Base-by-base conservation (phyloP, 1,140 invertebrate genomes). In the Tyrophagus putrescentiae region DNA sequence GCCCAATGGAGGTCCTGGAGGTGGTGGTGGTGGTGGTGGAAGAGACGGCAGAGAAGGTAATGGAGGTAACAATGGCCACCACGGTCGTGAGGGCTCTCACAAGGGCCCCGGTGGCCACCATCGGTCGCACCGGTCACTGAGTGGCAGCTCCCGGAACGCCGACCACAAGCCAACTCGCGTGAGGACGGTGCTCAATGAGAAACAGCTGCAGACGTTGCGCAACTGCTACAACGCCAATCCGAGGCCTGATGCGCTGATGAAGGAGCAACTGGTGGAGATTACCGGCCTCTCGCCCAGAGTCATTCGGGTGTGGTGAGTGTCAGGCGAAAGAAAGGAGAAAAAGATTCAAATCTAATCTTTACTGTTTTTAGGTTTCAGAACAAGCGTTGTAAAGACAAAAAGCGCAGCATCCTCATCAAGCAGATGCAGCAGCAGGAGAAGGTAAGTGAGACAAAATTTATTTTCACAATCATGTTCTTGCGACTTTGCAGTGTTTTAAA, bases 351-450 rank as follows among this genome's bases (percentile, higher is more conserved):
- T 50, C 45, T 28, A 57, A 36, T 42, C n/a, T 25, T 58, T 53
- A 9, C 9, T 2, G 6, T 58, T n/a, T n/a, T 39, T 39, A 53
- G 65, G 68, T 70, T 71, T 57, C 90, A 98, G 75, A 99, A 98
- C 76, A 98, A 98, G 72, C 75, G 95, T 31, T 98, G 94, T 76
- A 98, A 98, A 73, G 95, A 98, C 75, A 98, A 98, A 75, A 98
- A 98, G 76, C 85, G 89, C 69, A 91, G 86, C 34, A 87, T 96
- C 33, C 82, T 94, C 62, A 85, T 96, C 80, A 96, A 96, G 72
- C 87, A 96, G 73, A 88, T 96, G 72, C 88, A 95, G 81, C 81
- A 85, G 66, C 87, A 92, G 70, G 93, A 98, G 75, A 97, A 97
- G 84, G 92, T 95, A 78, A 71, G 73, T 61, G 50, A 60, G 61